A percentile compares a stretch with the other conserved stretches of the same genome.
Conservation (phyloP, 2,113 vertebrate genomes). For the Psephotus haematonotus region DNA sequence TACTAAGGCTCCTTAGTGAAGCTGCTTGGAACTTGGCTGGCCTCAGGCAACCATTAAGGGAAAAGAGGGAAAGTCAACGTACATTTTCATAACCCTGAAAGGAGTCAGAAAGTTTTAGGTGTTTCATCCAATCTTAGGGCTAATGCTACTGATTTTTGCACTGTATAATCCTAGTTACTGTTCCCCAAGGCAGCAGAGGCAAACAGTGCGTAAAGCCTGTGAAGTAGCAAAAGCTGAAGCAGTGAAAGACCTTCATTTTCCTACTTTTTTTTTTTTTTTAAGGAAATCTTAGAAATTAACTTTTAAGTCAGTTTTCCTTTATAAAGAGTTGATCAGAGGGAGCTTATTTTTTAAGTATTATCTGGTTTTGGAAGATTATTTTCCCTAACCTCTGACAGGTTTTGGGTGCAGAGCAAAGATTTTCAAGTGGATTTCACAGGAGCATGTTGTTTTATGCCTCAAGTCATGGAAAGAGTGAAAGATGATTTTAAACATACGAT, state of each 20-base stretch:
- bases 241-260: not conserved
- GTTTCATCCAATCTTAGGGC: not conserved
- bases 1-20: not conserved
- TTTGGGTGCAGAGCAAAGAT: not conserved
- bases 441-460: not conserved
- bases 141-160: not conserved
- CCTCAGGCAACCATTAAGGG: conserved; percentile 8
- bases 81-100: conserved; percentile 49
- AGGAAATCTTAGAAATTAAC: not conserved
- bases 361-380: conserved; percentile 1
- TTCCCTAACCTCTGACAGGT: conserved; percentile 1
- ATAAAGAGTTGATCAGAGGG: not conserved
- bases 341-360: not conserved
- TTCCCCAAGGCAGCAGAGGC: not conserved
- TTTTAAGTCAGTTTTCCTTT: conserved; percentile 25
- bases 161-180: not conserved
- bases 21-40: not conserved
- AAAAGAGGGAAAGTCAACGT: not conserved
- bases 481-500: not conserved
- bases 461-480: not conserved
- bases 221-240: conserved; percentile 9
- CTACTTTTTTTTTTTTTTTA: not conserved
- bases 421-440: conserved; percentile 20
- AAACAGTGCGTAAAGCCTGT: conserved; percentile 18
- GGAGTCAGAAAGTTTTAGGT: not conserved